Evolutionary conservation across 2,797 vertebrate genomes (phyloP), one percentile per base, ranked within the genome.

Genomic region (Serranus cabrilla): DNA sequence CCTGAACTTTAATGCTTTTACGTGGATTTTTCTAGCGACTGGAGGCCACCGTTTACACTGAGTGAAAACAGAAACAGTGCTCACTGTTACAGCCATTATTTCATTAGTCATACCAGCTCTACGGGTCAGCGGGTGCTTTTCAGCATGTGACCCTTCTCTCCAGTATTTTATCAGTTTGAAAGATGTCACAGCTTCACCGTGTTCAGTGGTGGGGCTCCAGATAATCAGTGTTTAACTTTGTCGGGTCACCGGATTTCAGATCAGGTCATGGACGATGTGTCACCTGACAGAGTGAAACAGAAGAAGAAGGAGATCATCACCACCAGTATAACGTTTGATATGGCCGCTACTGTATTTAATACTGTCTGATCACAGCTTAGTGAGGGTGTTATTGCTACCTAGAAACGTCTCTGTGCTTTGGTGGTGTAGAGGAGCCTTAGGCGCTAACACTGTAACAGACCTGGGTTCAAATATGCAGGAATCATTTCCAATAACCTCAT

Each of bases 351-450:
- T 86, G 85, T 89, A 68, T 65, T 85, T 83, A 50, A 61, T 62
- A 64, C 72, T 78, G 72, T 88, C 20, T 58, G 59, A 80, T 85
- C 80, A 73, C 82, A 76, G 78, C 60, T 84, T 84, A 66, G 80
- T 76, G 51, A 80, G 76, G 74, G 56, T 87, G 77, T 87, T 84
- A 85, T 86, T 85, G 63, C 81, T 83, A 71, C 74, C 82, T 87
- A 88, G 78, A 82, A 82, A 70, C 2, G 71, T 84, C 55, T 76
- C 59, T 82, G 89, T 90, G 76, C 76, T 80, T 81, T 79, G 72
- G 71, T 87, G 83, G 70, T 40, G 64, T 89, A 88, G 82, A 82
- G 73, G 73, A 84, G 66, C 62, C 51, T 55, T 82, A 31, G 84
- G 59, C 61, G 69, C 47, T 51, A 66, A 75, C 68, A 73, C 70